phyloP scores from a whole-genome alignment of 2,113 vertebrate genomes.

The Condylura cristata region DNA sequence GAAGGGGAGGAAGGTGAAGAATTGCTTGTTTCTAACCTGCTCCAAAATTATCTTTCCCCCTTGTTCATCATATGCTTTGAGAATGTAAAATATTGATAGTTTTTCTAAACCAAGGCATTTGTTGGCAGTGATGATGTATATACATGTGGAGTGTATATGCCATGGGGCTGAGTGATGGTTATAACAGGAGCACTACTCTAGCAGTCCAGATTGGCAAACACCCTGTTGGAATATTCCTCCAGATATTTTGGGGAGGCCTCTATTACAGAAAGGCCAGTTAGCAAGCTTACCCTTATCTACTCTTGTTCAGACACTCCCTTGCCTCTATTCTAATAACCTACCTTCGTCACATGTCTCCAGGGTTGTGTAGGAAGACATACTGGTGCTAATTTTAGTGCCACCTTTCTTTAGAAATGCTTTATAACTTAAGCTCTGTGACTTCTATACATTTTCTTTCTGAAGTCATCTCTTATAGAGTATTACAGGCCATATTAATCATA shows the following conservation, averaged over 20 bases:
- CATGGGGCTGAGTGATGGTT: not conserved
- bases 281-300: not conserved
- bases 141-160: too few relatives aligned
- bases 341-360: not conserved
- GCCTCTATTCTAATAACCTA: not conserved
- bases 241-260: not conserved
- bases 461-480: not conserved
- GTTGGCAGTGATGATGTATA: not conserved
- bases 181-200: not conserved
- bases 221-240: not conserved
- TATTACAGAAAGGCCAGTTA: not conserved
- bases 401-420: not conserved
- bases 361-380: not conserved
- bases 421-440: conserved; percentile 6
- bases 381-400: not conserved
- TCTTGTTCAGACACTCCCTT: not conserved
- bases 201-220: not conserved
- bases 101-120: not conserved
- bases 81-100: not conserved
- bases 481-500: not conserved
- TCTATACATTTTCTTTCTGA: not conserved
- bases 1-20: not conserved
- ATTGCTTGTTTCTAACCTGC: not conserved
- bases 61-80: not conserved
- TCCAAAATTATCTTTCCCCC: not conserved